Evolutionary conservation across 1,140 invertebrate genomes (phyloP).

Genomic region (Polyergus mexicanus): DNA sequence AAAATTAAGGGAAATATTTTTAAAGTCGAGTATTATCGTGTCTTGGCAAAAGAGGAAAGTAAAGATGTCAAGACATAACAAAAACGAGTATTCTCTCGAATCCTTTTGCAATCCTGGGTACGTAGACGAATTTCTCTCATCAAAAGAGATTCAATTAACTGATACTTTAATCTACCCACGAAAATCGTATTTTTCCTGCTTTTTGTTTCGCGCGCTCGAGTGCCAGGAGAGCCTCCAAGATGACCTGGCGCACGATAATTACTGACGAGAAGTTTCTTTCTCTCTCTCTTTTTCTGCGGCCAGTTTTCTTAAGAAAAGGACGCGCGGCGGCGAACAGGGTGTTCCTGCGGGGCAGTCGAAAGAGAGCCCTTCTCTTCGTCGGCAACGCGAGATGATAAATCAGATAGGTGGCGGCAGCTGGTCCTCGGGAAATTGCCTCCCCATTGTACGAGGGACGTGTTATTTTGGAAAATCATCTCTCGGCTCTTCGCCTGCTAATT

Average conservation of each 20-base stretch:
- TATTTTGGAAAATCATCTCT: slow-evolving; percentile 85
- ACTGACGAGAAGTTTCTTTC: slow-evolving; percentile 42
- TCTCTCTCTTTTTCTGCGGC: neutral
- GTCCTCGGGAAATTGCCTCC: slow-evolving; percentile 81
- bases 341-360: slow-evolving; percentile 6
- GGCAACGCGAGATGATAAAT: slow-evolving; percentile 80
- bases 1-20: neutral
- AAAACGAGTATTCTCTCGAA: neutral
- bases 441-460: slow-evolving; percentile 78
- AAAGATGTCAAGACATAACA: neutral
- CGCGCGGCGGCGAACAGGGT: slow-evolving; percentile 27
- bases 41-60: neutral
- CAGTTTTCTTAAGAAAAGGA: slow-evolving; percentile 45
- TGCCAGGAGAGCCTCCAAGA: slow-evolving; percentile 48
- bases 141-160: slow-evolving; percentile 63
- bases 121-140: slow-evolving; percentile 41
- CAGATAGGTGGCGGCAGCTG: slow-evolving; percentile 84
- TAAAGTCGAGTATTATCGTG: neutral
- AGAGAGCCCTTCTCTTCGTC: slow-evolving; percentile 20
- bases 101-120: slow-evolving; percentile 15
- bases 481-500: slow-evolving; percentile 84
- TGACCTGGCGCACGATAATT: slow-evolving; percentile 61
- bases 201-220: slow-evolving; percentile 54
- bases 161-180: slow-evolving; percentile 59
- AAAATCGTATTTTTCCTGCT: slow-evolving; percentile 60